Evolutionary conservation across 2,888 invertebrate species (phyloP).

Genomic region (Carpatolechia fugitivella): DNA sequence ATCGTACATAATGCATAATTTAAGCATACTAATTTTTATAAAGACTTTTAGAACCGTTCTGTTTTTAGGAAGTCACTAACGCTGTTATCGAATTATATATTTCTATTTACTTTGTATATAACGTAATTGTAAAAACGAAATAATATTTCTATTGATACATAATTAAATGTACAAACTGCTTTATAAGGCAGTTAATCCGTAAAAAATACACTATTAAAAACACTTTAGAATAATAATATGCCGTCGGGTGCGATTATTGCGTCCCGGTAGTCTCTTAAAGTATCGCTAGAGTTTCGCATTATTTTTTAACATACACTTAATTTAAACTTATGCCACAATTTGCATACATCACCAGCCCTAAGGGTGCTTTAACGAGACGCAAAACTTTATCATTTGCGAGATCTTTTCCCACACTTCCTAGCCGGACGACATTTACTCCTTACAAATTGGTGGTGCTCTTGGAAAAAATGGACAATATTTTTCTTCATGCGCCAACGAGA

Average conservation of each 20-base stretch:
- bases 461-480: conserved; percentile 33
- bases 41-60: no score
- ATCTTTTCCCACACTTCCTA: conserved; percentile 5
- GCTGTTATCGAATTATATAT: no score
- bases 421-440: conserved; percentile 12
- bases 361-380: conserved; percentile 1
- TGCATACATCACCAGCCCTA: conserved; percentile 5
- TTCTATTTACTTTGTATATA: no score
- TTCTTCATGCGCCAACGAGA: conserved; percentile 27
- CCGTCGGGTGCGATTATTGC: neutral
- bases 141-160: no score
- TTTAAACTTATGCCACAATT: conserved; percentile 7
- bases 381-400: conserved; percentile 3
- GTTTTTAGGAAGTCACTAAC: no score
- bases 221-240: no score
- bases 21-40: no score
- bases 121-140: no score
- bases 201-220: no score
- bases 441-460: conserved; percentile 38
- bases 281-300: neutral
- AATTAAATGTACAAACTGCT: no score
- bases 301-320: neutral
- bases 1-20: no score
- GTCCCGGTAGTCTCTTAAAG: conserved; percentile 1
- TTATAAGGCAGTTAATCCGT: no score